Evolutionary conservation across 1,140 invertebrate genomes (phyloP).

Genomic region (Oncopodura yosiiana): DNA sequence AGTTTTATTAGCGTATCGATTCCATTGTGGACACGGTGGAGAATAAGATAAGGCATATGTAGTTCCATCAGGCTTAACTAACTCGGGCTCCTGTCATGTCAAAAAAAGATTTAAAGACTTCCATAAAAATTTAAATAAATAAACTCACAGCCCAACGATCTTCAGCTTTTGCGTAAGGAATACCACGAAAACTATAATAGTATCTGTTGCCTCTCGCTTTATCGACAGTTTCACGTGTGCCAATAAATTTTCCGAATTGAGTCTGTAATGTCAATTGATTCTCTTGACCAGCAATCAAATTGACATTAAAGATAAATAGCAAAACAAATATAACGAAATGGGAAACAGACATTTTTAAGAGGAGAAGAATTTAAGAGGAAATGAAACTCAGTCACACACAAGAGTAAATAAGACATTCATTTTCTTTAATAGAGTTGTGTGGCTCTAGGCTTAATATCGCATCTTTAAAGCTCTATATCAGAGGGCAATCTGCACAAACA

Average conservation of each 20-base stretch:
- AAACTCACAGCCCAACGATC: neutral
- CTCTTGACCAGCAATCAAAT: neutral
- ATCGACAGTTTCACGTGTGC: constrained; percentile 3
- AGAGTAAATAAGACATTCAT: constrained; percentile 1
- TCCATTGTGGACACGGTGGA: constrained; percentile 18
- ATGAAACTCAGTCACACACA: neutral
- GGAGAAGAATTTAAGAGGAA: neutral
- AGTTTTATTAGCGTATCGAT: neutral
- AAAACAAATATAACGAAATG: neutral
- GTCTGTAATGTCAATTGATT: constrained; percentile 8
- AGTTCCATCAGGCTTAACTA: constrained; percentile 11
- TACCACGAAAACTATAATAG: constrained; percentile 10
- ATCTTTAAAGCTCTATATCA: too few relatives aligned
- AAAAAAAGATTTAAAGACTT: neutral
- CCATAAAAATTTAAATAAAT: neutral
- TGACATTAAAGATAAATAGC: neutral
- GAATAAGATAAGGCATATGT: constrained; percentile 5
- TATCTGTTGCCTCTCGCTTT: neutral
- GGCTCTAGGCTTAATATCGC: too few relatives aligned
- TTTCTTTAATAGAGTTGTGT: too few relatives aligned
- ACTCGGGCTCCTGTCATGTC: constrained; percentile 10
- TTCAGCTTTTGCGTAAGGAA: constrained; percentile 8
- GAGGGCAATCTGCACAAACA: too few relatives aligned
- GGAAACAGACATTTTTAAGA: neutral
- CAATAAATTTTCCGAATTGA: constrained; percentile 3